These are phyloP conservation scores for Coecobrya sp. DNA, from an alignment of 2,888 invertebrate species.

Conservation along the genomic window DNA sequence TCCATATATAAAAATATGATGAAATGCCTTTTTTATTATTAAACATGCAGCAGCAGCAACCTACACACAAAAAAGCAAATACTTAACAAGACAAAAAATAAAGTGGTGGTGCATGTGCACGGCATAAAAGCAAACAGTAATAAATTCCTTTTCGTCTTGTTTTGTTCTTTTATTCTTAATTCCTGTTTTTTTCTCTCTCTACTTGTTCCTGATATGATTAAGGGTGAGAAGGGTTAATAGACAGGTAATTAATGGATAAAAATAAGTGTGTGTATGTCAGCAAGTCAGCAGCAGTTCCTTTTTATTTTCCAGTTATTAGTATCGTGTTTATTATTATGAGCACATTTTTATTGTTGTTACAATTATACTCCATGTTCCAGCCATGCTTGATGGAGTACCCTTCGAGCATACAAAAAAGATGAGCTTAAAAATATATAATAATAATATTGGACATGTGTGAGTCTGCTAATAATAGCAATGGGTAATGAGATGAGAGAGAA, in stretches of 20 bases:
- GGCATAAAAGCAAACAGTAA: conserved; percentile 10
- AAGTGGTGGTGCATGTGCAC: conserved; percentile 24
- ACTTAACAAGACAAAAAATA: conserved; percentile 49
- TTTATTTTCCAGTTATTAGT: conserved; percentile 53
- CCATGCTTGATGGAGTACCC: conserved; percentile 12
- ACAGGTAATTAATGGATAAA: conserved; percentile 87
- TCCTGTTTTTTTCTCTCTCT: conserved; percentile 53
- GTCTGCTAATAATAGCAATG: conserved; percentile 28
- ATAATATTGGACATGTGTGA: neutral
- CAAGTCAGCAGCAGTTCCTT: conserved; percentile 66
- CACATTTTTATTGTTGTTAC: conserved; percentile 49
- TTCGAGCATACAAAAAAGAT: neutral
- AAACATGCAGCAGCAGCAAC: conserved; percentile 35
- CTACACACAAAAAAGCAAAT: conserved; percentile 35
- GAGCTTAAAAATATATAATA: neutral
- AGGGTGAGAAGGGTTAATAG: conserved; percentile 86
- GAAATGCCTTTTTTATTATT: conserved; percentile 38
- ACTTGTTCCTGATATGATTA: conserved; percentile 66
- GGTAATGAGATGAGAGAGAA: neutral
- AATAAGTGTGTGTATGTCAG: conserved; percentile 76
- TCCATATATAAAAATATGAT: conserved; percentile 38
- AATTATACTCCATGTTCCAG: conserved; percentile 27
- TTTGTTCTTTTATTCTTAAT: conserved; percentile 23
- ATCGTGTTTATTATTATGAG: conserved; percentile 28
- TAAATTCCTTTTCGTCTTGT: conserved; percentile 44